Percentiles rank a stretch among this genome's conserved stretches.
These are phyloP conservation scores for Chrysoperla carnea DNA, from an alignment of 1,140 invertebrate genomes.

Conservation along the genomic window DNA sequence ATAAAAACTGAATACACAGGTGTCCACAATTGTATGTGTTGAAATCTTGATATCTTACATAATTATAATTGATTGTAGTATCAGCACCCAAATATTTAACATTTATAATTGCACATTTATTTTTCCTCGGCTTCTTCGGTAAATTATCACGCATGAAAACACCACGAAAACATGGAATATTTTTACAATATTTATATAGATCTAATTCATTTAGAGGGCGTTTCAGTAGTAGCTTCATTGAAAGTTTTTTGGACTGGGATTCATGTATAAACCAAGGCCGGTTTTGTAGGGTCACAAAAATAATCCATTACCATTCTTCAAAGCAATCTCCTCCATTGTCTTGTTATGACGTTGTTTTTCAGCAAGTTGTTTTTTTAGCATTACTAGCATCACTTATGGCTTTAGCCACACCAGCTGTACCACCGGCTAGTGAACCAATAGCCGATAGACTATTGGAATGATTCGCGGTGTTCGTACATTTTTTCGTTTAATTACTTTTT, in stretches of 20 bases:
- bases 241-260: conserved; percentile 12
- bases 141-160: conserved; percentile 16
- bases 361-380: conserved; percentile 13
- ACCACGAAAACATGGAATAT: conserved; percentile 17
- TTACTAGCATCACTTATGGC: conserved; percentile 15
- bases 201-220: conserved; percentile 11
- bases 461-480: conserved; percentile 11
- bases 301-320: conserved; percentile 13
- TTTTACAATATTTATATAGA: conserved; percentile 9
- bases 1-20: conserved; percentile 14
- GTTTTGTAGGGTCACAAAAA: conserved; percentile 6
- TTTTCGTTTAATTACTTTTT: conserved; percentile 5
- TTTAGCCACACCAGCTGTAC: conserved; percentile 16
- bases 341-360: conserved; percentile 17
- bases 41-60: conserved; percentile 5
- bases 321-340: conserved; percentile 15
- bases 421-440: conserved; percentile 15
- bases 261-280: background rate
- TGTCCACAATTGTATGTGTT: conserved; percentile 10
- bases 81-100: conserved; percentile 10
- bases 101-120: conserved; percentile 15
- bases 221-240: conserved; percentile 7
- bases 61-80: conserved; percentile 5
- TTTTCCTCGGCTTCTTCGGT: conserved; percentile 6
- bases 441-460: conserved; percentile 18